Conservation (phyloP, 2,888 invertebrate genomes). For the Thysanoteuthis rhombus region DNA sequence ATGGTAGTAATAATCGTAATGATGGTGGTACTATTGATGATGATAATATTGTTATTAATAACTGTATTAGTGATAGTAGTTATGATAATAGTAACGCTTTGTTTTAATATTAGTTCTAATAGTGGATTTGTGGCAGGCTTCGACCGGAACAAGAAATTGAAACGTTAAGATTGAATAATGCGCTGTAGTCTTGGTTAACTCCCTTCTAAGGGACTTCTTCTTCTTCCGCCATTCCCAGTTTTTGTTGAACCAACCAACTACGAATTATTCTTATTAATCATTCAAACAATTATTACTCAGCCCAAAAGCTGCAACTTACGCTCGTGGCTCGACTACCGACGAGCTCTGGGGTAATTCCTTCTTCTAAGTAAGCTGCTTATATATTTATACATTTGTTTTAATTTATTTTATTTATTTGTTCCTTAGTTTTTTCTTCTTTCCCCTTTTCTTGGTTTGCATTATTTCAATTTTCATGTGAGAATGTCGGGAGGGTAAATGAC, state of each 20-base stretch:
- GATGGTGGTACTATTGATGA: neutral
- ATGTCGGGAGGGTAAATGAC: no score
- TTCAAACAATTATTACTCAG: no score
- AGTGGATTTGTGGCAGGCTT: neutral
- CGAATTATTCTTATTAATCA: neutral
- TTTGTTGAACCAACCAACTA: neutral
- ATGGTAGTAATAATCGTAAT: slow-evolving; percentile 1
- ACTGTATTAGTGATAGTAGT: neutral
- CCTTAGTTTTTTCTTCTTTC: no score
- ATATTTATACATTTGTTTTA: no score
- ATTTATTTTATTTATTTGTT: no score
- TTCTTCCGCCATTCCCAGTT: neutral
- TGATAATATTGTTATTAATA: neutral
- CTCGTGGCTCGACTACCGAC: no score
- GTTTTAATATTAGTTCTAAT: slow-evolving; percentile 16
- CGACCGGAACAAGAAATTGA: neutral
- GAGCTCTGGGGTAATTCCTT: no score
- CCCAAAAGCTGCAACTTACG: no score
- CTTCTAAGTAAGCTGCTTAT: no score
- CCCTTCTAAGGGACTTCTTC: neutral
- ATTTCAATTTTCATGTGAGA: no score
- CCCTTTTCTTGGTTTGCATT: no score
- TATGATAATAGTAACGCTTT: neutral
- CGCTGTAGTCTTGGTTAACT: neutral
- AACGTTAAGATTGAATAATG: neutral